A percentile compares a stretch with the other conserved stretches of the same genome.
These are phyloP conservation scores for Hypanus sabinus DNA, from an alignment of 2,113 vertebrate genomes.

Conservation along the genomic window DNA sequence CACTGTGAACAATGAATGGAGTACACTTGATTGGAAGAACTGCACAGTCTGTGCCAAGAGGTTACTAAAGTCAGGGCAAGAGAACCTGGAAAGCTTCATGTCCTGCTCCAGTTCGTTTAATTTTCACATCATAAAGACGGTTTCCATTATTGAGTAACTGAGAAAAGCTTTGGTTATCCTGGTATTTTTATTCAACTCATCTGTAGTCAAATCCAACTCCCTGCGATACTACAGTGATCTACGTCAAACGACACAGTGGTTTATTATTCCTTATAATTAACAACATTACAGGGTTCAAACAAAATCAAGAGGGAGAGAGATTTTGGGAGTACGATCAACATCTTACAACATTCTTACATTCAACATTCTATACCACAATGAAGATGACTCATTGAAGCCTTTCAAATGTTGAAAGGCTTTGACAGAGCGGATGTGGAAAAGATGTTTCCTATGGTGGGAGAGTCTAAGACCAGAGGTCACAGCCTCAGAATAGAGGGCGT, in stretches of 20 bases:
- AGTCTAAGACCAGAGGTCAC: too few species aligned
- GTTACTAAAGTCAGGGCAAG: neutral
- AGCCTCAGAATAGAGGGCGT: too few species aligned
- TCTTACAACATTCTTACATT: neutral
- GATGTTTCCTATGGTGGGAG: too few species aligned
- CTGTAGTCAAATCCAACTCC: neutral
- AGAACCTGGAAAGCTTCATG: neutral
- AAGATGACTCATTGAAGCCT: too few species aligned
- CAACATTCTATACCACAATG: neutral
- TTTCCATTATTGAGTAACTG: neutral
- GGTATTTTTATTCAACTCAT: neutral
- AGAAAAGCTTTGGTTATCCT: constrained; percentile 7
- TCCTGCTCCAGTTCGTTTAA: neutral
- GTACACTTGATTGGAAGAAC: too few species aligned
- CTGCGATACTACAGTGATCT: neutral
- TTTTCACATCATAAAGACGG: neutral
- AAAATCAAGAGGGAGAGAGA: neutral
- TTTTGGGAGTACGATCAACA: neutral
- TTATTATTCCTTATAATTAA: neutral
- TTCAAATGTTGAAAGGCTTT: too few species aligned
- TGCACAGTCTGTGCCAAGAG: too few species aligned
- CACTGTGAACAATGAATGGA: too few species aligned
- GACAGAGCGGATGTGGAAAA: too few species aligned
- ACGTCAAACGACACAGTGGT: neutral
- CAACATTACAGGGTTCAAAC: neutral